These are phyloP conservation scores for Cotesia typhae DNA, from an alignment of 1,140 invertebrate species.

Conservation along the genomic window DNA sequence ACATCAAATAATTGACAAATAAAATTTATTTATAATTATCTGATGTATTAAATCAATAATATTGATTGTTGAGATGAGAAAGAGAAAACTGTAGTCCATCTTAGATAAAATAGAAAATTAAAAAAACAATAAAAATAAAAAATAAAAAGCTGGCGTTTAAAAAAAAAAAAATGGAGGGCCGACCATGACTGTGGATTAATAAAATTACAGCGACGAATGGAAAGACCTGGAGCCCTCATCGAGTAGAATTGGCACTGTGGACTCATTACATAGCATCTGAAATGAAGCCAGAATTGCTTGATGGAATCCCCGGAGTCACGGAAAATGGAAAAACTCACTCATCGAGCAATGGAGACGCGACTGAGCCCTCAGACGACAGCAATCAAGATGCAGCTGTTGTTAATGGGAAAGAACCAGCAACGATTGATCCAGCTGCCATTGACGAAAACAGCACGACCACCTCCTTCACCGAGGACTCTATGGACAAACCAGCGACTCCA, in stretches of 20 bases:
- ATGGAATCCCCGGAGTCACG: conserved; percentile 74
- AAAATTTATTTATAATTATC: too few species aligned
- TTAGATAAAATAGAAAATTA: too few species aligned
- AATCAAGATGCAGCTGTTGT: conserved; percentile 61
- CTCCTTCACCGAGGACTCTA: conserved; percentile 77
- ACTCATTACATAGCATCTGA: conserved; percentile 87
- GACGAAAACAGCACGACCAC: conserved; percentile 71
- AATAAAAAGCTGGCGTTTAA: too few species aligned
- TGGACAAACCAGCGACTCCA: conserved; percentile 69
- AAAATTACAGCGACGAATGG: conserved; percentile 66
- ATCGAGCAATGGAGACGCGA: conserved; percentile 61
- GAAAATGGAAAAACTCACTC: conserved; percentile 68
- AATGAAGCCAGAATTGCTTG: conserved; percentile 82
- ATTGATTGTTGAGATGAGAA: too few species aligned
- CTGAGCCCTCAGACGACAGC: conserved; percentile 66
- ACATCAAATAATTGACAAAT: too few species aligned
- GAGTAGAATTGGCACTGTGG: conserved; percentile 90
- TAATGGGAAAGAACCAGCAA: conserved; percentile 52
- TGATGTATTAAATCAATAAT: too few species aligned
- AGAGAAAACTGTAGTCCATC: too few species aligned
- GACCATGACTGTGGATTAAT: conserved; percentile 23
- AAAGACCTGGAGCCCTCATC: conserved; percentile 81
- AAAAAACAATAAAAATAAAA: too few species aligned
- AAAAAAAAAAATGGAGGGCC: neutral
- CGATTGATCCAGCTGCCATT: conserved; percentile 57